Evolutionary conservation across 1,140 invertebrate species (phyloP).

Genomic region (Euura lappo): DNA sequence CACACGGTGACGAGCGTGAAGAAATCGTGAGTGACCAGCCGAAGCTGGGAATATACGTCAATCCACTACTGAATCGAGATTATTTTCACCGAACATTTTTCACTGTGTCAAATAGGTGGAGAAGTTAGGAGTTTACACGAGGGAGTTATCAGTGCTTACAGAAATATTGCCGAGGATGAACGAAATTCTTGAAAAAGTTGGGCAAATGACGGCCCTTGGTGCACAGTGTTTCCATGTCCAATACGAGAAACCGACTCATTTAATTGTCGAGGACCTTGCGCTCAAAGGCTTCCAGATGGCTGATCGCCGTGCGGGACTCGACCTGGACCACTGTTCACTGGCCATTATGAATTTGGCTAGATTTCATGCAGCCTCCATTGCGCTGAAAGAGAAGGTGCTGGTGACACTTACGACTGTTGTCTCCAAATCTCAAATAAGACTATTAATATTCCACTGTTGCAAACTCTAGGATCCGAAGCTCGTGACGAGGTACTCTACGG

Average conservation of each 20-base stretch:
- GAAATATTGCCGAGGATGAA: neutral
- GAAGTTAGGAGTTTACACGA: too few species aligned
- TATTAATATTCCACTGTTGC: too few species aligned
- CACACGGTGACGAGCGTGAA: slow-evolving; percentile 19
- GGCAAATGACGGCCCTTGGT: neutral
- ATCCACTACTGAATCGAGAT: too few species aligned
- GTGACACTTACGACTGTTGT: neutral
- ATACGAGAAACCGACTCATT: slow-evolving; percentile 38
- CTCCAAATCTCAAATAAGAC: too few species aligned
- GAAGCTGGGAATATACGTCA: too few species aligned
- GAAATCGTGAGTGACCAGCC: too few species aligned
- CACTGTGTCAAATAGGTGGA: too few species aligned
- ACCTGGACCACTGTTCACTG: slow-evolving; percentile 50
- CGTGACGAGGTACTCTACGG: slow-evolving; percentile 38
- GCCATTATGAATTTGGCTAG: slow-evolving; percentile 59
- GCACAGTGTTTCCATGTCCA: slow-evolving; percentile 34
- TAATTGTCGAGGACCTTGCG: slow-evolving; percentile 53
- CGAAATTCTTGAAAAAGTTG: neutral
- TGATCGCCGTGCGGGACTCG: slow-evolving; percentile 52
- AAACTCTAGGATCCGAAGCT: neutral
- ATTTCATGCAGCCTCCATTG: slow-evolving; percentile 58
- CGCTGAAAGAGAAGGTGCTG: slow-evolving; percentile 47
- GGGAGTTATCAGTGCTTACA: slow-evolving; percentile 13
- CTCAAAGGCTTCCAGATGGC: slow-evolving; percentile 55
- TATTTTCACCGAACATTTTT: too few species aligned